These are phyloP conservation scores for Lochmaea crataegi DNA, from an alignment of 2,888 invertebrate species.

Conservation along the genomic window DNA sequence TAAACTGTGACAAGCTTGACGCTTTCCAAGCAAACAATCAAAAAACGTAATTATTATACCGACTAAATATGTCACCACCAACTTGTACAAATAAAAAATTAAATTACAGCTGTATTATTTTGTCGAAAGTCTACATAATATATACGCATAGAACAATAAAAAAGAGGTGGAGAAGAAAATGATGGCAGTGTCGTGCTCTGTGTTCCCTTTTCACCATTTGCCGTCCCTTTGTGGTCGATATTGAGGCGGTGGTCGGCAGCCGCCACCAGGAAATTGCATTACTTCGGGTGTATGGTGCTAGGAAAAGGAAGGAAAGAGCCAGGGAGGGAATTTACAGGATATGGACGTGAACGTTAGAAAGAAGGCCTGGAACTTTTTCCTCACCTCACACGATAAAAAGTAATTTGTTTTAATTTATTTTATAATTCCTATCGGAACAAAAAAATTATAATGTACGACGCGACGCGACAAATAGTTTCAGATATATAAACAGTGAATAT, in stretches of 20 bases:
- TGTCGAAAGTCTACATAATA: neutral
- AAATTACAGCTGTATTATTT: neutral
- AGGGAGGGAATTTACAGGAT: slow-evolving; percentile 7
- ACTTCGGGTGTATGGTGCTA: slow-evolving; percentile 36
- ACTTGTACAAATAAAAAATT: neutral
- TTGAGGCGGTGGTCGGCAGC: slow-evolving; percentile 45
- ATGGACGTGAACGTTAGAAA: slow-evolving; percentile 5
- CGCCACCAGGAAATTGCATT: slow-evolving; percentile 46
- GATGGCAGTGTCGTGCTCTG: slow-evolving; percentile 32
- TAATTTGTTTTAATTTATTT: slow-evolving; percentile 3
- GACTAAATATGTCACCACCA: no score
- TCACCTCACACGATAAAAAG: slow-evolving; percentile 11
- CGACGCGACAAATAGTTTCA: no score
- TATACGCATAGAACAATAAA: slow-evolving; percentile 21
- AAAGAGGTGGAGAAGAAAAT: slow-evolving; percentile 26
- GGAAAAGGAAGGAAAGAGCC: slow-evolving; percentile 22
- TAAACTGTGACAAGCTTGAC: no score
- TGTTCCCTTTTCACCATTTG: slow-evolving; percentile 28
- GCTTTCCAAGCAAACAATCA: no score
- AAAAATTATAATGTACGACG: no score
- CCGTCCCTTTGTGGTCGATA: slow-evolving; percentile 44
- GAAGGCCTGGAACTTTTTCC: slow-evolving; percentile 11
- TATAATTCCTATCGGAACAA: neutral
- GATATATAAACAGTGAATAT: no score
- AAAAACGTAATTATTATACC: no score